phyloP scores from a whole-genome alignment of 2,797 vertebrate genomes.

The Hippoglossus hippoglossus region DNA sequence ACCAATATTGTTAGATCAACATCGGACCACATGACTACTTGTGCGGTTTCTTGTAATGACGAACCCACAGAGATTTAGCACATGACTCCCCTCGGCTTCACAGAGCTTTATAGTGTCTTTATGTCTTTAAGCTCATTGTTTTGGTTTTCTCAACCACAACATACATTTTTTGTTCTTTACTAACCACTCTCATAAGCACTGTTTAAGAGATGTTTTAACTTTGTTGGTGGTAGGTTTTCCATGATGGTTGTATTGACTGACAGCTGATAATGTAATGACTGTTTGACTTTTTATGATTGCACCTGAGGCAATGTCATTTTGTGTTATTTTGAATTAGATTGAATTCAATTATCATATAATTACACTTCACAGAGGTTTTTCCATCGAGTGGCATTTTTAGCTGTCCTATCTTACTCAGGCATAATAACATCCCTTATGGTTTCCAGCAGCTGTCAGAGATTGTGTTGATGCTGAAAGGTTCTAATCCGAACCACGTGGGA shows the following conservation, averaged over 20 bases:
- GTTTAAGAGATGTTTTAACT: too few species aligned
- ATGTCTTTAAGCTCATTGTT: too few species aligned
- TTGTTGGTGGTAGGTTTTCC: too few species aligned
- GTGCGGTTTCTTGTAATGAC: not conserved
- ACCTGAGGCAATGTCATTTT: not conserved
- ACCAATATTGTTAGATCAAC: too few species aligned
- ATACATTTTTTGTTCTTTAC: too few species aligned
- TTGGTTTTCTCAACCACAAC: too few species aligned
- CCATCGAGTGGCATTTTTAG: conserved; percentile 2
- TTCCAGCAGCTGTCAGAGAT: conserved; percentile 19
- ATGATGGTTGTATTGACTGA: too few species aligned
- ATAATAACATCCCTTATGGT: not conserved
- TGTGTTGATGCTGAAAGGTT: conserved; percentile 18
- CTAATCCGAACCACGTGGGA: conserved; percentile 26
- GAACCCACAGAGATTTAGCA: not conserved
- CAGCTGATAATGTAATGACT: too few species aligned
- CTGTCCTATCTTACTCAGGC: not conserved
- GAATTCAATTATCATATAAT: not conserved
- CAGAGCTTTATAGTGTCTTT: too few species aligned
- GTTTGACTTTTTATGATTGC: not conserved
- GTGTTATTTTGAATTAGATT: not conserved
- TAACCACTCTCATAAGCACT: too few species aligned
- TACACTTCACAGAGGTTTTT: not conserved
- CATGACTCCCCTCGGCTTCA: not conserved
- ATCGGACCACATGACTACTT: not conserved